Evolutionary conservation across 2,888 invertebrate species (phyloP).

Genomic region (Hermaeophaga mercurialis): DNA sequence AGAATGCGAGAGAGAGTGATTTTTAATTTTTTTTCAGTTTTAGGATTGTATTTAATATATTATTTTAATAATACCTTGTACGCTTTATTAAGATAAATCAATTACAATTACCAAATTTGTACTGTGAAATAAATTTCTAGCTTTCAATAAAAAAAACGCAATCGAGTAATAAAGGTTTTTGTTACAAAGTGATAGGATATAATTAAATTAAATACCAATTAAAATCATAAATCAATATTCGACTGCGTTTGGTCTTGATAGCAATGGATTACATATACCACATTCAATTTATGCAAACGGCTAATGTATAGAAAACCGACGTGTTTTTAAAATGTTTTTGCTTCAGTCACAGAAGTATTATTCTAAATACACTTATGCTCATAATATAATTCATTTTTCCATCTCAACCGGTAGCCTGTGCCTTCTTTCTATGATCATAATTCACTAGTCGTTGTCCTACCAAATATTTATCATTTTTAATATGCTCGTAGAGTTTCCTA

Average conservation of each 20-base stretch:
- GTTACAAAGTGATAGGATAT: too few species aligned
- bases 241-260: background rate
- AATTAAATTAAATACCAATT: constrained; percentile 4
- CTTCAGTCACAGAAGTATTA: constrained; percentile 2
- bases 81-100: too few species aligned
- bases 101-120: too few species aligned
- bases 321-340: constrained; percentile 7
- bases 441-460: constrained; percentile 96
- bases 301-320: too few species aligned
- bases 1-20: too few species aligned
- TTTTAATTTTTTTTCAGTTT: too few species aligned
- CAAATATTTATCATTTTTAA: constrained; percentile 98
- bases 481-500: constrained; percentile 93
- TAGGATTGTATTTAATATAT: too few species aligned
- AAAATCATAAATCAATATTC: constrained; percentile 3
- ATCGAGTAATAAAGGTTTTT: background rate
- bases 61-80: too few species aligned
- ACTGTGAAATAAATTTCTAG: too few species aligned
- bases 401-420: constrained; percentile 12
- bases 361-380: background rate
- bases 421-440: constrained; percentile 79
- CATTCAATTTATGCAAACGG: constrained; percentile 11
- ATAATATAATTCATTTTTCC: background rate
- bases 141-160: background rate
- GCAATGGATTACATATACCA: constrained; percentile 5